A percentile compares a stretch with the other conserved stretches of the same genome.
phyloP scores from a whole-genome alignment of 2,113 vertebrate genomes.

The Athene noctua region DNA sequence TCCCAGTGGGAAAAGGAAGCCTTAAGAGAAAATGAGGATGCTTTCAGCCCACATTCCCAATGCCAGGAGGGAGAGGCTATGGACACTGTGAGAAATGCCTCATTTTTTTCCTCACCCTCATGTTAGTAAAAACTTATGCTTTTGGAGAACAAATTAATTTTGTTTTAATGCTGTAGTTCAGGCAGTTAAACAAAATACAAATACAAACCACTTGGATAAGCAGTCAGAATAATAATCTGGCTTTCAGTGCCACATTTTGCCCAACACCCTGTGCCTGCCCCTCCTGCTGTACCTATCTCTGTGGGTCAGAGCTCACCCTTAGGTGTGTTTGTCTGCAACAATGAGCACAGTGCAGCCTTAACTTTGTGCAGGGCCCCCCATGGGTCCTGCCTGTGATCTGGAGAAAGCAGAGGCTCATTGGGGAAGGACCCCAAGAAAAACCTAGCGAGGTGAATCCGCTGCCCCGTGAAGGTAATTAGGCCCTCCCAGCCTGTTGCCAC shows the following conservation, averaged over 20 bases:
- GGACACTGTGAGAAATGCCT: background rate
- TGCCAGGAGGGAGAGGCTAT: background rate
- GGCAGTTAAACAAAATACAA: background rate
- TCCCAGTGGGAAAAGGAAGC: background rate
- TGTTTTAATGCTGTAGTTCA: background rate
- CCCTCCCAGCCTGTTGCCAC: fast-evolving
- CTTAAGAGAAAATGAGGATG: background rate
- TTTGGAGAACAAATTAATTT: background rate
- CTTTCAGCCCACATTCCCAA: background rate
- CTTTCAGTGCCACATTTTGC: background rate
- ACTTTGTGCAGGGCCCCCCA: fast-evolving
- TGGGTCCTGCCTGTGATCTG: background rate
- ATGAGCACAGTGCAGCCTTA: background rate
- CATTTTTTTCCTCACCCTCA: background rate
- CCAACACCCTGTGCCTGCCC: background rate
- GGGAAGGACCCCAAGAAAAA: background rate
- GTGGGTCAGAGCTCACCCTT: background rate
- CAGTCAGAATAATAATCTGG: background rate
- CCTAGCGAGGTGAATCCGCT: fast-evolving
- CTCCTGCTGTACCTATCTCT: background rate
- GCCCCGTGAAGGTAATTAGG: background rate
- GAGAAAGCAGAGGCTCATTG: fast-evolving
- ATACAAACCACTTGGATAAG: background rate
- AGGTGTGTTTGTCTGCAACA: background rate
- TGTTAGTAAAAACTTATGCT: background rate